Conservation (phyloP, 2,113 vertebrate species). For the Pionites leucogaster region DNA sequence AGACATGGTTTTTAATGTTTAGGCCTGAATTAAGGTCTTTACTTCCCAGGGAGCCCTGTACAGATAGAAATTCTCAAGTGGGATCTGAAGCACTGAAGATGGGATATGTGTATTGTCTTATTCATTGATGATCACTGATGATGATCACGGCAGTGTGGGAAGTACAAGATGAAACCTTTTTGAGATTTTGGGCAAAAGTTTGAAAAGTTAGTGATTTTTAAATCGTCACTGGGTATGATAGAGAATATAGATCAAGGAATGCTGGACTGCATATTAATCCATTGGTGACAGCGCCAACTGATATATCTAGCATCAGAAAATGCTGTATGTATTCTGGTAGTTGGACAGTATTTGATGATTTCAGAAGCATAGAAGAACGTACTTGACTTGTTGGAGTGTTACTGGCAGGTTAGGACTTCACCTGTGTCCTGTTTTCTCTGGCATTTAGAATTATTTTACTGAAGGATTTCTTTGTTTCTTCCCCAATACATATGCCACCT, state of each 20-base stretch:
- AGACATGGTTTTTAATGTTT: background rate
- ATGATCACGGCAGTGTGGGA: background rate
- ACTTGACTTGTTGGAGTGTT: background rate
- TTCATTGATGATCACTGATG: fast-evolving
- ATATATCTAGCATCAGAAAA: background rate
- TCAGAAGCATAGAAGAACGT: background rate
- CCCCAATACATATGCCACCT: background rate
- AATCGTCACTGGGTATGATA: background rate
- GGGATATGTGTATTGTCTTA: background rate
- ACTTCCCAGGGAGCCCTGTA: background rate
- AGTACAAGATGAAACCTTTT: background rate
- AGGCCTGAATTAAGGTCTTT: background rate
- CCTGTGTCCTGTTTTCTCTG: background rate
- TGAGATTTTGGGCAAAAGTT: background rate
- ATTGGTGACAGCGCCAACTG: fast-evolving
- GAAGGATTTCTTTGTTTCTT: background rate
- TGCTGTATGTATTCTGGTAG: background rate
- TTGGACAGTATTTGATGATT: background rate
- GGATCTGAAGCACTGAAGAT: background rate
- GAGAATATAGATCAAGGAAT: background rate
- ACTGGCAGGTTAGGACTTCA: background rate
- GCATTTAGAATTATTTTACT: background rate
- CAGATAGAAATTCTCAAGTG: background rate
- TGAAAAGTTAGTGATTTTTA: background rate
- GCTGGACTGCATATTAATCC: background rate